phyloP scores from a whole-genome alignment of 1,140 invertebrate genomes.

The Charaxes varanes region DNA sequence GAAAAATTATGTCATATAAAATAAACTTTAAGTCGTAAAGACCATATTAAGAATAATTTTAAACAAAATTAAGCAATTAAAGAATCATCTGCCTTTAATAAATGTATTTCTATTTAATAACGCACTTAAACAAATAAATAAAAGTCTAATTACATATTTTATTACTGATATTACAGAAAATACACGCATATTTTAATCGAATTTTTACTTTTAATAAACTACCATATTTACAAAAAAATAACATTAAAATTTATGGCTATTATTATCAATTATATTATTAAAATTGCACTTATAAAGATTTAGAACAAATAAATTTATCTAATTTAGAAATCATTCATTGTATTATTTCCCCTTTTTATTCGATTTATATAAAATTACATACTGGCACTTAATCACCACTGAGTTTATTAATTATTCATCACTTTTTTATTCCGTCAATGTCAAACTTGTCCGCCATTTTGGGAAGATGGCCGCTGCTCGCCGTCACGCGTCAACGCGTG shows the following conservation, averaged over 20 bases:
- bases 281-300: constrained; percentile 31
- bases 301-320: not conserved
- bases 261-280: constrained; percentile 4
- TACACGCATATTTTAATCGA: constrained; percentile 16
- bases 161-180: constrained; percentile 14
- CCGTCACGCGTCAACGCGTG: constrained; percentile 45
- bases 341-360: not conserved
- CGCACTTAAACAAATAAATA: constrained; percentile 22
- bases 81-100: constrained; percentile 17
- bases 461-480: constrained; percentile 45
- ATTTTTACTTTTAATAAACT: constrained; percentile 15
- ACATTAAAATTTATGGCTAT: constrained; percentile 16
- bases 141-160: constrained; percentile 16
- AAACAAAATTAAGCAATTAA: constrained; percentile 17
- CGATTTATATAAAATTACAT: constrained; percentile 16
- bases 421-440: constrained; percentile 13
- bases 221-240: constrained; percentile 17
- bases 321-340: not conserved
- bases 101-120: constrained; percentile 18
- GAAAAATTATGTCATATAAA: constrained; percentile 8
- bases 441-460: constrained; percentile 26
- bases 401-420: constrained; percentile 1
- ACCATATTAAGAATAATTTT: constrained; percentile 16
- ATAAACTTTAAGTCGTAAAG: constrained; percentile 18
- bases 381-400: constrained; percentile 20